Percentiles rank a stretch among this genome's conserved stretches.
Conservation (phyloP, 1,140 invertebrate species). For the Mactra quadrangularis region DNA sequence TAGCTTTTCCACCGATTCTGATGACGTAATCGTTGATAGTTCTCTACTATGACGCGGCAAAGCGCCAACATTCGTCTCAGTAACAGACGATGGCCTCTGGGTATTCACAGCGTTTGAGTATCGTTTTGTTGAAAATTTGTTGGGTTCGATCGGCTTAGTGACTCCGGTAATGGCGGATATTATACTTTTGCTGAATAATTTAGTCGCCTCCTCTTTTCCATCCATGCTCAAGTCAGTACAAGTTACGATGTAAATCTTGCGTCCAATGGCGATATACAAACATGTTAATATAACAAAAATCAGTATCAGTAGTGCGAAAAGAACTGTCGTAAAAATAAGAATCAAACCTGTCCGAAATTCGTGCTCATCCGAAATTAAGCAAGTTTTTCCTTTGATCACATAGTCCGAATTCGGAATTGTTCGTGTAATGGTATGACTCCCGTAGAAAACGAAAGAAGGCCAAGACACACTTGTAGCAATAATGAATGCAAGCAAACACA, state of each 20-base stretch:
- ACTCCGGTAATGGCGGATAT: slow-evolving; percentile 41
- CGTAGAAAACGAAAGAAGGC: slow-evolving; percentile 55
- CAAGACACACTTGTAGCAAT: slow-evolving; percentile 23
- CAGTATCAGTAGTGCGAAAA: slow-evolving; percentile 34
- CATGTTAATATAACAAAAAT: slow-evolving; percentile 22
- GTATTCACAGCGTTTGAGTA: not conserved
- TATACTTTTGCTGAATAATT: slow-evolving; percentile 28
- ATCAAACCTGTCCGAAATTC: slow-evolving; percentile 16
- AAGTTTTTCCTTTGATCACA: slow-evolving; percentile 26
- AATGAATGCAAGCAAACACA: slow-evolving; percentile 38
- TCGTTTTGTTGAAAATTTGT: not conserved
- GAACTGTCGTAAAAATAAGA: slow-evolving; percentile 36
- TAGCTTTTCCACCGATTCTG: not conserved
- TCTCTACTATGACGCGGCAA: not conserved
- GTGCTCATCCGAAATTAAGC: slow-evolving; percentile 46
- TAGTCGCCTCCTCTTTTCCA: slow-evolving; percentile 1
- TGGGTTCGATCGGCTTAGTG: slow-evolving; percentile 1
- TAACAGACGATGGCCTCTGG: not conserved
- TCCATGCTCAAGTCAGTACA: slow-evolving; percentile 29
- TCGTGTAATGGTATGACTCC: slow-evolving; percentile 28
- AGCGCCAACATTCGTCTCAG: not conserved
- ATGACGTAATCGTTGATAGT: not conserved
- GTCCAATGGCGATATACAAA: slow-evolving; percentile 57
- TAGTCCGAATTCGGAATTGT: not conserved
- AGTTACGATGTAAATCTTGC: slow-evolving; percentile 51